Percentiles rank a stretch among this genome's conserved stretches.
These are phyloP conservation scores for Leptinotarsa lineolata DNA, from an alignment of 1,140 invertebrate species.

Conservation along the genomic window DNA sequence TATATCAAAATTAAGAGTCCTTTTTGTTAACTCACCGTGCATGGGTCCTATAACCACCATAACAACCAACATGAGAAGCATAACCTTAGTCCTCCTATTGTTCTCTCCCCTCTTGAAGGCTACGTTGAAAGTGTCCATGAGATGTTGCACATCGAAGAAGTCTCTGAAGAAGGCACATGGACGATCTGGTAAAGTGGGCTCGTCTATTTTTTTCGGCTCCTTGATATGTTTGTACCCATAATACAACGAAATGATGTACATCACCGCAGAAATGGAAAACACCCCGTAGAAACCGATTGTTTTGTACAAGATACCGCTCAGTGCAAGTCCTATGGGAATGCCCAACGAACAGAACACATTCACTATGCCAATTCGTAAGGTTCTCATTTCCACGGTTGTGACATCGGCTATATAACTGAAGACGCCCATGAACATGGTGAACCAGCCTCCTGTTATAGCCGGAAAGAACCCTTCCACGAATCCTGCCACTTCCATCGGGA, in stretches of 20 bases:
- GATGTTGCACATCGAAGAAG: constrained; percentile 75
- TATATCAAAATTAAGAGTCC: too few relatives aligned
- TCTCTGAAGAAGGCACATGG: constrained; percentile 57
- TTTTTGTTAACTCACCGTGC: constrained; percentile 65
- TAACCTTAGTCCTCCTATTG: constrained; percentile 70
- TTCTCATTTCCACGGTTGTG: constrained; percentile 78
- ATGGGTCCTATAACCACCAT: constrained; percentile 82
- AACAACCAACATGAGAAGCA: constrained; percentile 77
- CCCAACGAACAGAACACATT: constrained; percentile 81
- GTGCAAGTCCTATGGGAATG: constrained; percentile 76
- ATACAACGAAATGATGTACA: constrained; percentile 75
- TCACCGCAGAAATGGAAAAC: constrained; percentile 71
- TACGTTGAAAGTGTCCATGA: constrained; percentile 74
- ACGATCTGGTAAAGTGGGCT: constrained; percentile 54
- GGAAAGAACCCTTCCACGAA: constrained; percentile 77
- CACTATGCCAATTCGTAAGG: constrained; percentile 80
- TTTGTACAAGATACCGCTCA: constrained; percentile 71
- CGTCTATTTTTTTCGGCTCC: constrained; percentile 60
- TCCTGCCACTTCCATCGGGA: constrained; percentile 78
- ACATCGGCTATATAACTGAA: constrained; percentile 89
- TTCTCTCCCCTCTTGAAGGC: constrained; percentile 75
- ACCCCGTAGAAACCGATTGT: constrained; percentile 81
- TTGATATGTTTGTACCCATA: constrained; percentile 71
- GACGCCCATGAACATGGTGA: constrained; percentile 86
- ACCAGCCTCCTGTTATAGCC: constrained; percentile 80